Percentiles rank a stretch among this genome's conserved stretches.
Evolutionary conservation across 2,888 invertebrate species (phyloP).

Genomic region (Celastrina argiolus): DNA sequence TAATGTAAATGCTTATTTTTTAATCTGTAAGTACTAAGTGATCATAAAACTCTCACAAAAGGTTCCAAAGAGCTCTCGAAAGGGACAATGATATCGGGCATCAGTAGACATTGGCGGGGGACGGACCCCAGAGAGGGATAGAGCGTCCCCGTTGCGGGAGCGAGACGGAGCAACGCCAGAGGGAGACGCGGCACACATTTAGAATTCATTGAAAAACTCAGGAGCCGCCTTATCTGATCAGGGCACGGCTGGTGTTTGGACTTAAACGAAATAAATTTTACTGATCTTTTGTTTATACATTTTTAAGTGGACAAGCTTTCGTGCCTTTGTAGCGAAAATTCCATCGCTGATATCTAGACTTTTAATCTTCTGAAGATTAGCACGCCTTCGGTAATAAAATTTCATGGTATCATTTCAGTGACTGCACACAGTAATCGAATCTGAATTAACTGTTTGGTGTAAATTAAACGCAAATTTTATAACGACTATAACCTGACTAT

Average conservation of each 20-base stretch:
- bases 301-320: not conserved
- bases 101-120: conserved; percentile 40
- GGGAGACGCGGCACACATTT: conserved; percentile 53
- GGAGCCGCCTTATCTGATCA: conserved; percentile 72
- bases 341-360: not conserved
- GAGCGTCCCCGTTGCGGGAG: conserved; percentile 28
- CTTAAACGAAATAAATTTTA: conserved; percentile 20
- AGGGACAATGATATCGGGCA: conserved; percentile 44
- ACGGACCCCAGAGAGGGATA: conserved; percentile 33
- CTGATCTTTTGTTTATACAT: conserved; percentile 6
- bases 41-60: conserved; percentile 22
- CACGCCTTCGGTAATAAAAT: not conserved
- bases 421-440: not conserved
- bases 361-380: conserved; percentile 2
- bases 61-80: conserved; percentile 28
- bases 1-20: not conserved
- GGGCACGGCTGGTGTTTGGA: conserved; percentile 34
- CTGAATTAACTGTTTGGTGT: too few species aligned
- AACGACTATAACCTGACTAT: too few species aligned
- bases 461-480: too few species aligned
- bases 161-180: conserved; percentile 31
- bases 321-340: not conserved
- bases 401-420: not conserved
- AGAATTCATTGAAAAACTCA: conserved; percentile 77
- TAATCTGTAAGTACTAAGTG: not conserved